A percentile compares a stretch with the other conserved stretches of the same genome.
Conservation (phyloP, 2,888 invertebrate species). For the Amiota minor region DNA sequence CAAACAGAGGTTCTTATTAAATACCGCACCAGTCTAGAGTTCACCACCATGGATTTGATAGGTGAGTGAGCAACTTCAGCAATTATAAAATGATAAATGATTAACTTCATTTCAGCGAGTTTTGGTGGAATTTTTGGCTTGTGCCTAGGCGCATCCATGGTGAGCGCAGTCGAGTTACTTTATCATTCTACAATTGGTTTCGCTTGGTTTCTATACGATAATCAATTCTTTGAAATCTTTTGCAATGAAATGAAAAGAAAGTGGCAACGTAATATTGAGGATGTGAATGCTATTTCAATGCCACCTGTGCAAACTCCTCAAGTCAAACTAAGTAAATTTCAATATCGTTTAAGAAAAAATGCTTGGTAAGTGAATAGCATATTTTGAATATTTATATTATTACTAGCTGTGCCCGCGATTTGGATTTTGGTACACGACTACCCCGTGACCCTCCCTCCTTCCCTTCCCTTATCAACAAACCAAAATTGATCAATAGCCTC, state of each 20-base stretch:
- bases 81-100: not conserved
- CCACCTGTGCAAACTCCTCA: not conserved
- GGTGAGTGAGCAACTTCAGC: constrained; percentile 58
- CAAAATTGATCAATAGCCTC: too few relatives aligned
- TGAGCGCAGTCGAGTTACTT: constrained; percentile 73
- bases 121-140: constrained; percentile 75
- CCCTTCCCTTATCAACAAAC: too few relatives aligned
- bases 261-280: constrained; percentile 42
- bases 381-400: too few relatives aligned
- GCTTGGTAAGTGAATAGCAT: too few relatives aligned
- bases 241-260: constrained; percentile 33
- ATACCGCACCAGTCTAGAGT: constrained; percentile 73
- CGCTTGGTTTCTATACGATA: constrained; percentile 60
- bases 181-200: constrained; percentile 71
- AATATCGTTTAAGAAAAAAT: too few relatives aligned
- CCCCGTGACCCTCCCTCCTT: too few relatives aligned
- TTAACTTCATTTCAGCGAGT: constrained; percentile 67
- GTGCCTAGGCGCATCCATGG: constrained; percentile 74
- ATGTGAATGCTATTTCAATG: constrained; percentile 35
- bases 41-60: constrained; percentile 73
- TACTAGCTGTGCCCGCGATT: too few relatives aligned
- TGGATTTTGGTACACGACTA: too few relatives aligned
- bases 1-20: constrained; percentile 70
- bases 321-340: too few relatives aligned
- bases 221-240: constrained; percentile 52